phyloP scores from a whole-genome alignment of 2,113 vertebrate genomes.

The Podilymbus podiceps region DNA sequence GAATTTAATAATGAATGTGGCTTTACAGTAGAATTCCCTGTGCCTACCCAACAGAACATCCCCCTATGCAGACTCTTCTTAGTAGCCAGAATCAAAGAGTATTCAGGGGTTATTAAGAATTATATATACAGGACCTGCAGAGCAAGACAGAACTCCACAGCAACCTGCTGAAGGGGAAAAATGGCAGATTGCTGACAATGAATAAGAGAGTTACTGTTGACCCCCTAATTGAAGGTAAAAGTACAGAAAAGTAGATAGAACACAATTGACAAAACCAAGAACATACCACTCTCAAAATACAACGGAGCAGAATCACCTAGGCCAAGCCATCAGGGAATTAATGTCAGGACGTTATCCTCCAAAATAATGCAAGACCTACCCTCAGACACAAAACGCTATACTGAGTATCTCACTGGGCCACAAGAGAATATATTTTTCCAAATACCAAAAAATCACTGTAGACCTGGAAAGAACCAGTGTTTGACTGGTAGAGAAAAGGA shows the following conservation, averaged over 20 bases:
- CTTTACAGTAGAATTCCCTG: background rate
- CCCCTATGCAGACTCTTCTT: background rate
- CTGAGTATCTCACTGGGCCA: background rate
- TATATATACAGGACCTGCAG: background rate
- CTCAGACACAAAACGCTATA: background rate
- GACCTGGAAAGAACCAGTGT: background rate
- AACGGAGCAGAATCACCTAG: background rate
- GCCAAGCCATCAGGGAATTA: background rate
- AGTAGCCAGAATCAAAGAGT: background rate
- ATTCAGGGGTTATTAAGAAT: background rate
- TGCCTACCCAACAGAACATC: background rate
- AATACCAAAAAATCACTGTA: background rate
- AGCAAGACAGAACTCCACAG: background rate
- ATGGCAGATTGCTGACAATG: background rate
- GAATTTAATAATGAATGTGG: background rate
- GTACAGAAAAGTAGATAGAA: background rate
- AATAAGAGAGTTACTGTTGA: background rate
- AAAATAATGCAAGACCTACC: background rate
- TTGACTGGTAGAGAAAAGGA: background rate
- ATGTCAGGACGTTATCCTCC: background rate
- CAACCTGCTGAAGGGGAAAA: background rate
- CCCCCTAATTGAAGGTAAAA: background rate
- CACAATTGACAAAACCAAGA: background rate
- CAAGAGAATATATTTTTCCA: background rate
- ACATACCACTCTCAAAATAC: background rate